phyloP scores from a whole-genome alignment of 2,113 vertebrate species.

The Corydoras maculifer region DNA sequence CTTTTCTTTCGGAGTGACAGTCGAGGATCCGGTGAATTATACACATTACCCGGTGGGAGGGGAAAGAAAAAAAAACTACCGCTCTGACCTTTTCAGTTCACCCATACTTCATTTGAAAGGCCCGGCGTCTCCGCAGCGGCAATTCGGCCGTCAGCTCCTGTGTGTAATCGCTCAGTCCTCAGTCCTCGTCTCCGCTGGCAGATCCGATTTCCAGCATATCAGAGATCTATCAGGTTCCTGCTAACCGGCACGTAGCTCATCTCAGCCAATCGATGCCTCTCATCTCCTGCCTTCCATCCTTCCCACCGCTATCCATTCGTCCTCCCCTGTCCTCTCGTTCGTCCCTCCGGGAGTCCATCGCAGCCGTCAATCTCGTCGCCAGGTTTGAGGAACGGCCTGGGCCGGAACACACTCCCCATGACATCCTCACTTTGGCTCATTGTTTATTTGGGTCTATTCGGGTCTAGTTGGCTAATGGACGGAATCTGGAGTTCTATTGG shows the following conservation, averaged over 20 bases:
- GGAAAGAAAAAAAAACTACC: conserved; percentile 19
- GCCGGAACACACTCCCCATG: neutral
- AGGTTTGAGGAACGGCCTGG: conserved; percentile 16
- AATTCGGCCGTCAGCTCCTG: conserved; percentile 10
- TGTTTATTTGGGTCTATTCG: no score
- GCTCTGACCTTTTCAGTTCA: conserved; percentile 36
- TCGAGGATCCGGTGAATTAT: conserved; percentile 22
- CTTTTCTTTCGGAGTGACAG: neutral
- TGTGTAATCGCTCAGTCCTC: conserved; percentile 7
- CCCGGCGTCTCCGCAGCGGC: conserved; percentile 4
- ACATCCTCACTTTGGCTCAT: no score
- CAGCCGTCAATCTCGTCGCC: conserved; percentile 6
- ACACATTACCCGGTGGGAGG: conserved; percentile 4
- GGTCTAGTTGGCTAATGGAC: no score
- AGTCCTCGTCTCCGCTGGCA: conserved; percentile 6
- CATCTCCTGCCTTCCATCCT: neutral
- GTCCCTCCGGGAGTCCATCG: conserved; percentile 7
- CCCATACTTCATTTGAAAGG: conserved; percentile 19
- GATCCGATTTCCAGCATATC: conserved; percentile 37
- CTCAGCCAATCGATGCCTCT: conserved; percentile 27
- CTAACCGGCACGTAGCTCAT: conserved; percentile 45
- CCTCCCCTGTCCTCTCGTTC: conserved; percentile 37
- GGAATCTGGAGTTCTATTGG: no score
- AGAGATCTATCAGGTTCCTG: conserved; percentile 46
- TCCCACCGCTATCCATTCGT: conserved; percentile 33